Conservation (phyloP, 2,113 vertebrate genomes). For the Elgaria multicarinata region DNA sequence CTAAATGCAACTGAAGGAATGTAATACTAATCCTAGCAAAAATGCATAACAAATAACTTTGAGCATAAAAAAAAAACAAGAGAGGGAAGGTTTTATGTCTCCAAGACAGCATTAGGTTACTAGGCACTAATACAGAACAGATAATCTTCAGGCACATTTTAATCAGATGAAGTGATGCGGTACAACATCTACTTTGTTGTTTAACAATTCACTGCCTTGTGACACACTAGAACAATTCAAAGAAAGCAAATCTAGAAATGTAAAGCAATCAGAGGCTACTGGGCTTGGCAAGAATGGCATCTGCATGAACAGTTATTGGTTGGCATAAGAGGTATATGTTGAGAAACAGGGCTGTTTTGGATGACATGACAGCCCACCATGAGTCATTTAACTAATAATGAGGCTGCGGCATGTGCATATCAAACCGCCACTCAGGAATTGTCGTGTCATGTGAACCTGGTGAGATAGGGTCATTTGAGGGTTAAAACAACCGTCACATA, state of each 20-base stretch:
- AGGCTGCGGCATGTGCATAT: too few relatives aligned
- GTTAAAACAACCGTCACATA: too few relatives aligned
- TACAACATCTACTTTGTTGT: constrained; percentile 12
- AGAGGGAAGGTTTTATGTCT: constrained; percentile 20
- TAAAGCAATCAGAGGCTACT: constrained; percentile 35
- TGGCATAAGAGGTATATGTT: constrained; percentile 9
- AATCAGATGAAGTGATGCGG: constrained; percentile 32
- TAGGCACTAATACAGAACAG: not conserved
- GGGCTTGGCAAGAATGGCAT: not conserved
- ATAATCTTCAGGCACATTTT: constrained; percentile 45
- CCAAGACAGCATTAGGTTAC: constrained; percentile 42
- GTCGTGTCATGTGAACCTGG: too few relatives aligned
- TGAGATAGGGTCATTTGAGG: too few relatives aligned
- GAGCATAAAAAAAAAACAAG: constrained; percentile 32
- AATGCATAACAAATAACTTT: constrained; percentile 44
- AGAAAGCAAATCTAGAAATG: constrained; percentile 17
- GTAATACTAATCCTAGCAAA: constrained; percentile 67
- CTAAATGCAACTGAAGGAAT: constrained; percentile 60
- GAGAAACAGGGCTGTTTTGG: not conserved
- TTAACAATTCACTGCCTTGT: not conserved
- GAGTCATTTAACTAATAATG: too few relatives aligned
- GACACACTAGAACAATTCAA: not conserved
- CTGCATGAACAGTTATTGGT: constrained; percentile 11
- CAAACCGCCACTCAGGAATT: too few relatives aligned
- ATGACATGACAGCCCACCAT: too few relatives aligned